Evolutionary conservation across 1,140 invertebrate species (phyloP).

Genomic region (Dinothrombium tinctorium): DNA sequence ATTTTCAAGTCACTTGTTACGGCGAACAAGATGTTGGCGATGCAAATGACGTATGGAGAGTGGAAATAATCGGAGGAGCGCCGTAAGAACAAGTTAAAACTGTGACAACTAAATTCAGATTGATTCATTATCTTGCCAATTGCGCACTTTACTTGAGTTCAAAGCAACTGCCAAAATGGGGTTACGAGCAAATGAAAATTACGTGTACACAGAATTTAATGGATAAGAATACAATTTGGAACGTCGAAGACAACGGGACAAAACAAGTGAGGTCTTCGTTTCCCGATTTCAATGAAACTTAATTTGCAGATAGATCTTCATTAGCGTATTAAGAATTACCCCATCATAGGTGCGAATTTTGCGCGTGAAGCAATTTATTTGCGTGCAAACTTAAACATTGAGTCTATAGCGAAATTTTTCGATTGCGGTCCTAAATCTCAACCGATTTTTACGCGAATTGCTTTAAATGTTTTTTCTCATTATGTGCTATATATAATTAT

Average conservation of each 20-base stretch:
- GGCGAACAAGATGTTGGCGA: constrained; percentile 82
- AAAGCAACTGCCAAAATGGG: constrained; percentile 77
- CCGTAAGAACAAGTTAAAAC: constrained; percentile 49
- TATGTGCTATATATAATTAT: no score
- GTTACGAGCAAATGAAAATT: constrained; percentile 70
- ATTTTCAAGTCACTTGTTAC: constrained; percentile 82
- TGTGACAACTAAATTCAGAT: constrained; percentile 55
- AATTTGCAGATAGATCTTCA: no score
- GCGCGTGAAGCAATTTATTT: no score
- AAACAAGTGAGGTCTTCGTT: no score
- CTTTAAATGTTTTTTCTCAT: no score
- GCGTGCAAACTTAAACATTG: no score
- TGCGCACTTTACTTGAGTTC: constrained; percentile 48
- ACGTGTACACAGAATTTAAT: constrained; percentile 73
- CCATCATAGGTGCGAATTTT: no score
- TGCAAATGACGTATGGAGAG: constrained; percentile 81
- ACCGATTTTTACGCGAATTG: no score
- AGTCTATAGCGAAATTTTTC: no score
- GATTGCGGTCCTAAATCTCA: no score
- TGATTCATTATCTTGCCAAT: constrained; percentile 70
- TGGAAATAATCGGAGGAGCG: constrained; percentile 43
- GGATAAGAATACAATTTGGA: constrained; percentile 69
- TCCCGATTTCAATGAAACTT: no score
- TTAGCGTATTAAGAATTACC: no score
- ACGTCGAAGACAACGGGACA: constrained; percentile 93